These are phyloP conservation scores for Oxyteleia sp. DNA, from an alignment of 2,888 invertebrate genomes.

Conservation along the genomic window DNA sequence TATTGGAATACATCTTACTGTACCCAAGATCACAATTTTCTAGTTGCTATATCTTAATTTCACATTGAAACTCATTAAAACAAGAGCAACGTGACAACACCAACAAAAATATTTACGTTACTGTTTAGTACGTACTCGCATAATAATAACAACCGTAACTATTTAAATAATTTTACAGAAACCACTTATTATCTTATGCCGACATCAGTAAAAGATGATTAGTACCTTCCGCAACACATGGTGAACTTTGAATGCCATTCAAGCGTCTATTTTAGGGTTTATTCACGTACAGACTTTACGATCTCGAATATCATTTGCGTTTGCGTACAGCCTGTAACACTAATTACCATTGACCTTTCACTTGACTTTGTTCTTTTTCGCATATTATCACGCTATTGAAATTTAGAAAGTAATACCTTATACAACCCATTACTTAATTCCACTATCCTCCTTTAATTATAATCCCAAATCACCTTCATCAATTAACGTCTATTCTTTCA, in stretches of 20 bases:
- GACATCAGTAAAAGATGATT: background rate
- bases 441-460: background rate
- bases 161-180: background rate
- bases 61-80: too few relatives aligned
- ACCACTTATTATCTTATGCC: background rate
- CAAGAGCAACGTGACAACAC: too few relatives aligned
- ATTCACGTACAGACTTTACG: background rate
- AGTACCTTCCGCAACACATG: background rate
- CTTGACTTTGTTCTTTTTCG: background rate
- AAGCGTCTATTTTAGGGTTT: background rate
- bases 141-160: too few relatives aligned
- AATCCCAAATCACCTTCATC: background rate
- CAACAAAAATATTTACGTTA: too few relatives aligned
- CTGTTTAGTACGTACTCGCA: too few relatives aligned
- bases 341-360: background rate
- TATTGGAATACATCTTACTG: too few relatives aligned
- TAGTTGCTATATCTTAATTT: too few relatives aligned
- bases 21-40: too few relatives aligned
- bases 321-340: background rate
- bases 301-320: background rate
- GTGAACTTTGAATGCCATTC: background rate
- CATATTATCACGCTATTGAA: background rate
- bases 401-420: background rate
- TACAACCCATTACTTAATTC: background rate
- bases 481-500: background rate